Evolutionary conservation across 2,113 vertebrate genomes (phyloP), one percentile per base, ranked within the genome.

Genomic region (Recurvirostra avosetta): DNA sequence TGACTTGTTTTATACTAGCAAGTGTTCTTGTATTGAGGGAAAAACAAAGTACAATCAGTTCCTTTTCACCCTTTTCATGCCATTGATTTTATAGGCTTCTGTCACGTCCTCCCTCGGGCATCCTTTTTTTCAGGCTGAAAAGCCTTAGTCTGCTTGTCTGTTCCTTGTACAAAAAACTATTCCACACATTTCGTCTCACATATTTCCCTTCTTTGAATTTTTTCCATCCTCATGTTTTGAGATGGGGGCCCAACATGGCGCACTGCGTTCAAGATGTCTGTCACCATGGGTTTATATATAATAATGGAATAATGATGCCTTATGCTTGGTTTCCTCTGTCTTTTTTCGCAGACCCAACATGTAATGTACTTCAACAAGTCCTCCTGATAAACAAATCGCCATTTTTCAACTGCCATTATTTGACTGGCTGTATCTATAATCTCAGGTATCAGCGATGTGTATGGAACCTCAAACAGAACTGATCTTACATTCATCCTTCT

Each of bases 81-180:
- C 67, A 91, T 89, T 89, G 83, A 87, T 94, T 94, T 95, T 91
- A 52, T 41, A 89, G 47, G 30, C 23, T 81, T 95, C 38, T 92
- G 83, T 75, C 68, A 56, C 11, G 20, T 89, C 17, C 19, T 88
- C 67, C 65, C 47, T 87, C 6, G 10, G 65, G 43, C 59, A 47
- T 67, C 8, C 9, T 68, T 80, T 89, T 71, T 75, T 73, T 74
- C 29, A 77, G 59, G 32, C 27, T 92, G 67, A 86, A 92, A 92
- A 81, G 8, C 25, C 26, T 20, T 66, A 40, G n/a, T 55, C n/a
- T 67, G 50, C 30, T 88, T 77, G 62, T 94, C 55, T 92, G 22
- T 86, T 92, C 45, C 76, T 36, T 83, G 36, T 73, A 65, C 9
- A 20, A 68, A 77, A 77, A 94, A 32, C 23, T 52, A 7, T 68